Conservation (phyloP, 2,888 invertebrate species). For the Limnephilus auricula region DNA sequence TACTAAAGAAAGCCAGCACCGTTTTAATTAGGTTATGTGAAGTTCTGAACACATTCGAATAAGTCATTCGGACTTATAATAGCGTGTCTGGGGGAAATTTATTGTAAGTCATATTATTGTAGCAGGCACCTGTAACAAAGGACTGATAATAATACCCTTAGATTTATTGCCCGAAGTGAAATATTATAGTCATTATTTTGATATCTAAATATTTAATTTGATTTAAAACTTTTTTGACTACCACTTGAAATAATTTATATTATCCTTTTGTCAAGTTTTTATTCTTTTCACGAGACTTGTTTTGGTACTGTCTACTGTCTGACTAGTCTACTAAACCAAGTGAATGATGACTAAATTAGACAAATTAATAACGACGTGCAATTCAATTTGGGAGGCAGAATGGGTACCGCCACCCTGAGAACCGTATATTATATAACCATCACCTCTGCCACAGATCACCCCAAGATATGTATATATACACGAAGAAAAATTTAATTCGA, state of each 20-base stretch:
- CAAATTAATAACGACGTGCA: too few species aligned
- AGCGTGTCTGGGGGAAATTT: not conserved
- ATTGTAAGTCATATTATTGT: not conserved
- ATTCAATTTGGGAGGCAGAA: too few species aligned
- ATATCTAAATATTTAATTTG: not conserved
- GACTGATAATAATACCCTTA: not conserved
- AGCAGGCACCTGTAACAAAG: constrained; percentile 2
- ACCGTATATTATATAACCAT: too few species aligned
- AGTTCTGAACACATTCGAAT: not conserved
- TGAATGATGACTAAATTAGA: too few species aligned
- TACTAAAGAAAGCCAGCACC: not conserved
- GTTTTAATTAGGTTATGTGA: not conserved
- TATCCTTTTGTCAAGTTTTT: not conserved
- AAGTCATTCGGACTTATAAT: not conserved
- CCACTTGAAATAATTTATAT: not conserved
- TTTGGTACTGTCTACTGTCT: too few species aligned
- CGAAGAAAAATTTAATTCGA: too few species aligned
- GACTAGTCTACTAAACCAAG: too few species aligned
- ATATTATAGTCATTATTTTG: not conserved
- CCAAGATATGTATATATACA: too few species aligned
- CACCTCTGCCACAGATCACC: too few species aligned
- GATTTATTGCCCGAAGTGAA: not conserved
- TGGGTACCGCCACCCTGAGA: too few species aligned
- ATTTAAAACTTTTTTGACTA: not conserved
- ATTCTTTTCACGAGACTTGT: not conserved